Base-by-base conservation (phyloP, 2,113 vertebrate genomes). In the Gasterosteus aculeatus region DNA sequence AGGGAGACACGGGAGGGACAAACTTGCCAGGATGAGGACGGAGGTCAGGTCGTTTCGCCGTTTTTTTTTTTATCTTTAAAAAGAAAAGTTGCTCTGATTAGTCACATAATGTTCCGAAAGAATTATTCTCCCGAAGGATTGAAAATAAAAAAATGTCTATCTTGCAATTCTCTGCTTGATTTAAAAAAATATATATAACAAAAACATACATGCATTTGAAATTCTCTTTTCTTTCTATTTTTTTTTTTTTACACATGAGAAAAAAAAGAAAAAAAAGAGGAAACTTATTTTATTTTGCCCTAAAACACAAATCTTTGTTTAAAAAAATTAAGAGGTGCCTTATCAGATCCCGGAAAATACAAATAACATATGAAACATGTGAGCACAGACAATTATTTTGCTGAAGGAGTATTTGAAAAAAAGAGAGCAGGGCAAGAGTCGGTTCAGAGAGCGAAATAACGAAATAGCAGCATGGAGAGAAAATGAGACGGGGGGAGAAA, bases 401-500 rank as follows among this genome's bases (percentile, higher is more conserved):
- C n/a, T n/a, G 15, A 72, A 81, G 54, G 49, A 68, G 53, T 78
- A 19, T 51, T n/a, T 14, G 16, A 7, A 58, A 31, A 12, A 38
- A 10, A 35, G 49, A 54, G 22, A 60, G 35, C n/a, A 15, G 44
- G 4, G 31, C 46, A 29, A 38, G 71, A 53, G 53, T 19, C 11
- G 18, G 31, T 39, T 66, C 15, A 58, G 77, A 47, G 76, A 75
- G 72, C 4, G 4, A 58, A 78, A 83, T 70, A 85, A 79, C 3
- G 39, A 85, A 61, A 66, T 83, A 82, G 80, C 65, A 60, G 61
- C 69, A 51, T 31, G 51, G 69, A 70, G 65, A 72, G 67, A 73
- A 80, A 90, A 84, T 77, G 80, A 88, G 87, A 78, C 1, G 39
- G 19, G 35, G 70, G 77, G 59, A 53, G 49, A 62, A 61, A 63